phyloP scores from a whole-genome alignment of 2,888 invertebrate species.

The Metalampra italica region DNA sequence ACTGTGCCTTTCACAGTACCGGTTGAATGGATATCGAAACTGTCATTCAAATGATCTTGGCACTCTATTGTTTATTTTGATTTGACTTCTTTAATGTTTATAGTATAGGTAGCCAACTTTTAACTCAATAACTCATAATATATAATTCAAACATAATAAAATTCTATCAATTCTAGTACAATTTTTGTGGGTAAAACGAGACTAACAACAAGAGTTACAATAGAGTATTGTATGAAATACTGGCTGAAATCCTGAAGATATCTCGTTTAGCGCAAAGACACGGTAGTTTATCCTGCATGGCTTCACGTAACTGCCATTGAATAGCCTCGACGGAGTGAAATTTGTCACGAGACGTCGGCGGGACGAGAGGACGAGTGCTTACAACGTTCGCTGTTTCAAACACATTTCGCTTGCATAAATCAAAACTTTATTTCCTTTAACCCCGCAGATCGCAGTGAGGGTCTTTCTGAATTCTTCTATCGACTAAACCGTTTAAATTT shows the following conservation, averaged over 20 bases:
- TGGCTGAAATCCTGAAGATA: background rate
- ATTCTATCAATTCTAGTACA: too few relatives aligned
- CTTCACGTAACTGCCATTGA: constrained; percentile 13
- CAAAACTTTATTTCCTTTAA: constrained; percentile 56
- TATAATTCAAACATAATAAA: too few relatives aligned
- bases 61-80: too few relatives aligned
- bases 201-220: too few relatives aligned
- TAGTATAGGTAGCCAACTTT: too few relatives aligned
- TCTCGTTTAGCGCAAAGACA: background rate
- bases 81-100: too few relatives aligned
- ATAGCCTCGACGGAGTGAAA: constrained; percentile 28
- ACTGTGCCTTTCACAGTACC: background rate
- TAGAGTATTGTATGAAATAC: background rate
- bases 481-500: constrained; percentile 19
- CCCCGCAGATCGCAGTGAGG: constrained; percentile 28
- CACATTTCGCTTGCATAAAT: constrained; percentile 59
- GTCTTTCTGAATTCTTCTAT: constrained; percentile 22
- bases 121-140: too few relatives aligned
- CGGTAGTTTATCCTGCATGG: constrained; percentile 4
- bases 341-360: constrained; percentile 22
- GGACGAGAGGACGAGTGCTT: constrained; percentile 22
- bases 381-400: constrained; percentile 37
- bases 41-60: too few relatives aligned
- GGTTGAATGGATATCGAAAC: too few relatives aligned
- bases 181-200: too few relatives aligned